Conservation (phyloP, 1,140 invertebrate species). For the Dolichoris vasculosae region DNA sequence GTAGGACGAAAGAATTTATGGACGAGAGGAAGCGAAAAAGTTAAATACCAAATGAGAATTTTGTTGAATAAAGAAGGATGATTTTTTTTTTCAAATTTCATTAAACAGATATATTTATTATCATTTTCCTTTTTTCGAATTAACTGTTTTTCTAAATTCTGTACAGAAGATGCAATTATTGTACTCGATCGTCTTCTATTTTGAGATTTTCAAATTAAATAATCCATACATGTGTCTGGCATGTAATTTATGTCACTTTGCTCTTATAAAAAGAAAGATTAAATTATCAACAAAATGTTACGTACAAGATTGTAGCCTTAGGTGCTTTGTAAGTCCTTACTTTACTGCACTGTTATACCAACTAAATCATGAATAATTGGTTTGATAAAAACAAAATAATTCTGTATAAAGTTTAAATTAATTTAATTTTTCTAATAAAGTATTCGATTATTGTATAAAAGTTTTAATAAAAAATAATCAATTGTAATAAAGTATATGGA, state of each 20-base stretch:
- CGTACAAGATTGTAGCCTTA: slow-evolving; percentile 5
- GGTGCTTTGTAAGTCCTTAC: background rate
- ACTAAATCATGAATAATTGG: background rate
- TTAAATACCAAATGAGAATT: slow-evolving; percentile 44
- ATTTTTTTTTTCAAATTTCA: slow-evolving; percentile 38
- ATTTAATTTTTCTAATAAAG: background rate
- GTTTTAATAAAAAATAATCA: too few species aligned
- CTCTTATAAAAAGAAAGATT: background rate
- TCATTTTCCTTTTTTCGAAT: background rate
- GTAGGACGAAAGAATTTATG: background rate
- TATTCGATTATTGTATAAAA: background rate
- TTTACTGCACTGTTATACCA: background rate
- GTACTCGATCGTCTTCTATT: slow-evolving; percentile 12
- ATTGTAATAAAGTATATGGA: too few species aligned
- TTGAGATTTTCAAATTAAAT: background rate
- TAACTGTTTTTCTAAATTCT: slow-evolving; percentile 4
- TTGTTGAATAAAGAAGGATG: slow-evolving; percentile 38
- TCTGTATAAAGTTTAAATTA: background rate
- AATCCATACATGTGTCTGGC: slow-evolving; percentile 11
- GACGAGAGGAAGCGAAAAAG: slow-evolving; percentile 17
- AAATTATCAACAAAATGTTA: slow-evolving; percentile 12
- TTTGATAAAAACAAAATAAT: background rate
- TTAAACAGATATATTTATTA: slow-evolving; percentile 31
- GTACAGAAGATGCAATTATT: background rate
- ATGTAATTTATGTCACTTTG: background rate